These are phyloP conservation scores for Laterallus jamaicensis DNA, from an alignment of 2,113 vertebrate genomes.

Conservation along the genomic window DNA sequence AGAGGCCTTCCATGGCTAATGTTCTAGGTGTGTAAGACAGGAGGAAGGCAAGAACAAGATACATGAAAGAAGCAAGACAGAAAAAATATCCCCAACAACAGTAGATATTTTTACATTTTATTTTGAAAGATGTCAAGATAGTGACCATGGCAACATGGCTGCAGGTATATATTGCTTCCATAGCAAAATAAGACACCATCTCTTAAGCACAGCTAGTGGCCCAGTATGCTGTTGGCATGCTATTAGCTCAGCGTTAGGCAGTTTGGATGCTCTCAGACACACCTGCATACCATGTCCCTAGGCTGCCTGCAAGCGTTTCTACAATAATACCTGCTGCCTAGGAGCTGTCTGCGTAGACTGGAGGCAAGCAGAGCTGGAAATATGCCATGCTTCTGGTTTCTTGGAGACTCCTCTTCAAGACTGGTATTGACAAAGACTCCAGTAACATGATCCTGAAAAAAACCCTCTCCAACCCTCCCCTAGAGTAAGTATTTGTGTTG, in stretches of 20 bases:
- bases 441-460: background rate
- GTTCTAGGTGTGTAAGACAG: background rate
- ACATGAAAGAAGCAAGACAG: background rate
- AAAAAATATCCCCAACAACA: background rate
- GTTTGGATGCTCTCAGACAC: background rate
- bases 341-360: background rate
- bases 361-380: background rate
- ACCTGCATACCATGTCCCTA: background rate
- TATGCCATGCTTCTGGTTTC: background rate
- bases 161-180: background rate
- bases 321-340: background rate
- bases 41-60: background rate
- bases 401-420: background rate
- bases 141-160: background rate
- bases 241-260: background rate
- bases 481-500: background rate
- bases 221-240: background rate
- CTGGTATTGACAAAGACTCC: background rate
- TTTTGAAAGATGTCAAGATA: background rate
- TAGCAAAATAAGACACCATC: background rate
- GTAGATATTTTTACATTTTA: background rate
- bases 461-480: background rate
- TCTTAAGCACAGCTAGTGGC: background rate
- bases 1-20: background rate
- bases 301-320: background rate